phyloP scores from a whole-genome alignment of 2,797 vertebrate genomes.

The Pangasius djambal region DNA sequence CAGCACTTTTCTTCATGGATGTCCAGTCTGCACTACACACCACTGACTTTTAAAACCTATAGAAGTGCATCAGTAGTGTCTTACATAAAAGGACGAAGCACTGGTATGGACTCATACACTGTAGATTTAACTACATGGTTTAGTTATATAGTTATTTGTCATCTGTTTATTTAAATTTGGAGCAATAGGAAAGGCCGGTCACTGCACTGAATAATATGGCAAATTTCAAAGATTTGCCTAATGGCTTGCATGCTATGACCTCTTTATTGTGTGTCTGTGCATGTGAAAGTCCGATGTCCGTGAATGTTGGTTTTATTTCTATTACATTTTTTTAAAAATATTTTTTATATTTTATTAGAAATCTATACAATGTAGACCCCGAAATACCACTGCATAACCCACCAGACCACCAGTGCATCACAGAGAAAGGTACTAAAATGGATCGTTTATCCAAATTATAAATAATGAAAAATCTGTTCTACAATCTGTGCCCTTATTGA shows the following conservation, averaged over 20 bases:
- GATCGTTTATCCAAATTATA: neutral
- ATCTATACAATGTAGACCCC: neutral
- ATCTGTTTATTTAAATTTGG: neutral
- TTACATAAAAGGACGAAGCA: neutral
- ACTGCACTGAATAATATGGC: conserved; percentile 1
- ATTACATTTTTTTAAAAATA: too few relatives aligned
- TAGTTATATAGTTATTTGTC: neutral
- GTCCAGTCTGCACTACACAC: neutral
- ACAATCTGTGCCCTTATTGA: neutral
- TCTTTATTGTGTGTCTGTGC: neutral
- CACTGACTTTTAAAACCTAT: neutral
- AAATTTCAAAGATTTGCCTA: neutral
- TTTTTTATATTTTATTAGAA: neutral
- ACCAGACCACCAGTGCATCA: neutral
- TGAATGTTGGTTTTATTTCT: neutral
- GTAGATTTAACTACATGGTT: neutral
- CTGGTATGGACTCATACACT: neutral
- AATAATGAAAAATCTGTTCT: neutral
- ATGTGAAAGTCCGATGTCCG: conserved; percentile 4
- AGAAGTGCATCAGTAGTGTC: neutral
- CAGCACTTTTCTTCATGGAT: neutral
- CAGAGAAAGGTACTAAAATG: neutral
- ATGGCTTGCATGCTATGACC: neutral
- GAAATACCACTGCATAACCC: neutral
- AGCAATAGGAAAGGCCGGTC: neutral